Evolutionary conservation across 2,888 invertebrate species (phyloP).

Genomic region (Mechanitis mazaeus): DNA sequence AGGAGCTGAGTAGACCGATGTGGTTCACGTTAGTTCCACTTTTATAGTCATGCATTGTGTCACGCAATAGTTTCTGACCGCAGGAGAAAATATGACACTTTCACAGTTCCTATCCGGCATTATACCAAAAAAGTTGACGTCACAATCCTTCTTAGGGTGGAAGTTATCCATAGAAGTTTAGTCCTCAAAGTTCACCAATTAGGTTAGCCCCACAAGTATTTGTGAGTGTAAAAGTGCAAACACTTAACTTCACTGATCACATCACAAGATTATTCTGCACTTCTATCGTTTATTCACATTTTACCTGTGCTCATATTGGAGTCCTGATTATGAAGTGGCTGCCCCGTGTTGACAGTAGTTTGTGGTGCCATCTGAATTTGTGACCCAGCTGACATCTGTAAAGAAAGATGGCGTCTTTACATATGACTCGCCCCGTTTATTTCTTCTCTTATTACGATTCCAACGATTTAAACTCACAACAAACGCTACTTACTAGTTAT

Average conservation of each 20-base stretch:
- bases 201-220: slow-evolving; percentile 50
- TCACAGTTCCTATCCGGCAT: slow-evolving; percentile 72
- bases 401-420: slow-evolving; percentile 78
- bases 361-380: slow-evolving; percentile 98
- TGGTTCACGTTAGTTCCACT: slow-evolving; percentile 68
- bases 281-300: slow-evolving; percentile 66
- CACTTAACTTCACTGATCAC: slow-evolving; percentile 64
- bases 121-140: slow-evolving; percentile 66
- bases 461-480: slow-evolving; percentile 36
- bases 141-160: slow-evolving; percentile 62
- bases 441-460: slow-evolving; percentile 39
- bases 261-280: slow-evolving; percentile 54
- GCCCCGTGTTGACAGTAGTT: slow-evolving; percentile 88
- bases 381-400: slow-evolving; percentile 97
- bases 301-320: slow-evolving; percentile 98
- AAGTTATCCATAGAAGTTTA: slow-evolving; percentile 56
- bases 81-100: slow-evolving; percentile 64
- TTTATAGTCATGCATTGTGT: slow-evolving; percentile 71
- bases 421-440: slow-evolving; percentile 70
- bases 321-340: slow-evolving; percentile 95
- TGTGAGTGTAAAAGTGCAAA: slow-evolving; percentile 40
- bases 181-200: slow-evolving; percentile 48
- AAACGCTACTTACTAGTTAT: slow-evolving; percentile 52
- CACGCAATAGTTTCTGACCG: slow-evolving; percentile 59
- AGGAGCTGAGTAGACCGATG: slow-evolving; percentile 66